Conservation (phyloP, 2,888 invertebrate genomes). For the Branchipolynoe longqiensis region DNA sequence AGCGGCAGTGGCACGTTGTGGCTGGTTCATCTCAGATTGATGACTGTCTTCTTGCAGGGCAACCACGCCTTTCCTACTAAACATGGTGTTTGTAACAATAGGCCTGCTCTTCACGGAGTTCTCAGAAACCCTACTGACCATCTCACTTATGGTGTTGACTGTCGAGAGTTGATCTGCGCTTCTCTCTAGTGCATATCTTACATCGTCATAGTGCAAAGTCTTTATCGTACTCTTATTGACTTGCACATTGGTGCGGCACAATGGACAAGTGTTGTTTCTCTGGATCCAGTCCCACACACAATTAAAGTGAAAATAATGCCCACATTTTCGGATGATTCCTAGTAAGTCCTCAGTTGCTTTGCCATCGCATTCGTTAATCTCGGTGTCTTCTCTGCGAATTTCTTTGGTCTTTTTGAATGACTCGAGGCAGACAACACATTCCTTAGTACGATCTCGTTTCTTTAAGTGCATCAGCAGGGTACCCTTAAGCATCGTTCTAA, state of each 20-base stretch:
- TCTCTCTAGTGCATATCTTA: constrained; percentile 23
- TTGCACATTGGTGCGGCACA: neutral
- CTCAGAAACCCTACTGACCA: neutral
- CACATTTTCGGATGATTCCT: constrained; percentile 29
- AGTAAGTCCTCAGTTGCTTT: constrained; percentile 1
- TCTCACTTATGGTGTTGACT: constrained; percentile 9
- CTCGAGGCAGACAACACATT: constrained; percentile 23
- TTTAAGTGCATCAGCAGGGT: neutral
- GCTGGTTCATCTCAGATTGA: neutral
- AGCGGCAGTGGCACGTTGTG: neutral
- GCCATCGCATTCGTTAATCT: constrained; percentile 1
- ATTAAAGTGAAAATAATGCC: constrained; percentile 51
- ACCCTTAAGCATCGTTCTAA: constrained; percentile 15
- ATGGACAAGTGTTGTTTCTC: constrained; percentile 4
- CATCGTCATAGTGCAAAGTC: constrained; percentile 27
- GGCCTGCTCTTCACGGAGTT: constrained; percentile 6
- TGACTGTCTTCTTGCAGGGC: neutral
- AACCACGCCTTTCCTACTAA: neutral
- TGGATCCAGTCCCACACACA: constrained; percentile 44
- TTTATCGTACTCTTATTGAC: constrained; percentile 19
- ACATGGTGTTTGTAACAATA: neutral
- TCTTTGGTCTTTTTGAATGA: constrained; percentile 13
- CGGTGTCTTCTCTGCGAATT: neutral
- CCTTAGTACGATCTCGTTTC: constrained; percentile 12
- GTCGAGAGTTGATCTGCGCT: neutral